These are phyloP conservation scores for Atrina japonica DNA, from an alignment of 2,888 invertebrate genomes.

Conservation along the genomic window DNA sequence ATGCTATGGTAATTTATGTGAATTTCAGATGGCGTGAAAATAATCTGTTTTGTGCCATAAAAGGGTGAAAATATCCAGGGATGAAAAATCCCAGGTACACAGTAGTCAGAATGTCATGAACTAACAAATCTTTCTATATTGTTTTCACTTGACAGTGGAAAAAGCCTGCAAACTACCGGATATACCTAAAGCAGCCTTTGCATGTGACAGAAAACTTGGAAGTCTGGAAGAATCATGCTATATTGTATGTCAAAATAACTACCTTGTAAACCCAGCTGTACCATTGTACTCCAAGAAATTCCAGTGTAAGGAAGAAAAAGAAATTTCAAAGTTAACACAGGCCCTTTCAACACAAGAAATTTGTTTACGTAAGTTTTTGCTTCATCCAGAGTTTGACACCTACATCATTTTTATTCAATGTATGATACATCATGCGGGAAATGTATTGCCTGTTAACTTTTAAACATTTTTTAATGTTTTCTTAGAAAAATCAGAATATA, in stretches of 20 bases:
- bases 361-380: slow-evolving; percentile 64
- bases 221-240: slow-evolving; percentile 52
- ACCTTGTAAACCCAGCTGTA: slow-evolving; percentile 63
- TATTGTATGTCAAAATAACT: slow-evolving; percentile 63
- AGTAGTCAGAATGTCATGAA: no score
- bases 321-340: slow-evolving; percentile 56
- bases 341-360: slow-evolving; percentile 60
- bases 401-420: no score
- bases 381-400: not conserved
- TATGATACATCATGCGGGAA: no score
- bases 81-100: no score
- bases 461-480: no score
- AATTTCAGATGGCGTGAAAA: no score
- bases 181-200: slow-evolving; percentile 66
- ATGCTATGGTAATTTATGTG: no score
- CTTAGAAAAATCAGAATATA: no score
- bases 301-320: slow-evolving; percentile 60
- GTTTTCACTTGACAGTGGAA: slow-evolving; percentile 53
- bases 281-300: slow-evolving; percentile 60
- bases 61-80: no score
- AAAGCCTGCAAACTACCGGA: slow-evolving; percentile 64
- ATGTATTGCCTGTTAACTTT: no score
- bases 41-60: no score
- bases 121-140: no score
- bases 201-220: slow-evolving; percentile 55